These are phyloP conservation scores for Tupaia tana DNA, from an alignment of 2,113 vertebrate genomes.

Conservation along the genomic window DNA sequence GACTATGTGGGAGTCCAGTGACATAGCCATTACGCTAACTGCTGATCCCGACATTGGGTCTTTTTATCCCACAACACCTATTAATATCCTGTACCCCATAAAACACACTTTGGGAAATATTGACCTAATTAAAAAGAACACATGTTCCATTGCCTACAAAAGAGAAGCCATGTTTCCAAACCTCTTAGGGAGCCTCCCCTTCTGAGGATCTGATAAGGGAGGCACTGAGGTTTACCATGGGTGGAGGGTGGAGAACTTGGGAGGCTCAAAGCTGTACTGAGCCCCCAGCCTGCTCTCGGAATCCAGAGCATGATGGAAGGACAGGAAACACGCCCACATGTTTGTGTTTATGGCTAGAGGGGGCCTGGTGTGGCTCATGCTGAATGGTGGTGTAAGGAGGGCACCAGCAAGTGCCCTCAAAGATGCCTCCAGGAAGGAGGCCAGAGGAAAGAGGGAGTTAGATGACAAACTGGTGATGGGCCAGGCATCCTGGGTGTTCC, in stretches of 20 bases:
- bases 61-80: neutral
- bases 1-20: too few relatives aligned
- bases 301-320: neutral
- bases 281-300: slow-evolving; percentile 38
- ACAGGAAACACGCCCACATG: neutral
- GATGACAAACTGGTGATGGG: neutral
- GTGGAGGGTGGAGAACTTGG: neutral
- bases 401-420: rapidly evolving
- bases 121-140: neutral
- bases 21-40: too few relatives aligned
- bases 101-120: slow-evolving; percentile 13
- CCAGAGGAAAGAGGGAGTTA: neutral
- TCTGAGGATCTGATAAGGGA: neutral
- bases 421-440: rapidly evolving
- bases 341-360: neutral
- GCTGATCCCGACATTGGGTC: neutral
- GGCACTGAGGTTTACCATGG: neutral
- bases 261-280: neutral
- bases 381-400: neutral
- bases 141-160: neutral
- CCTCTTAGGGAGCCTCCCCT: neutral
- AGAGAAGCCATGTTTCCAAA: neutral
- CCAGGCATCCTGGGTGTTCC: neutral
- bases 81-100: neutral
- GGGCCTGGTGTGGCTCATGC: neutral